Evolutionary conservation across 2,888 invertebrate genomes (phyloP), one percentile per base, ranked within the genome.

Genomic region (Siphonodentalium dalli): DNA sequence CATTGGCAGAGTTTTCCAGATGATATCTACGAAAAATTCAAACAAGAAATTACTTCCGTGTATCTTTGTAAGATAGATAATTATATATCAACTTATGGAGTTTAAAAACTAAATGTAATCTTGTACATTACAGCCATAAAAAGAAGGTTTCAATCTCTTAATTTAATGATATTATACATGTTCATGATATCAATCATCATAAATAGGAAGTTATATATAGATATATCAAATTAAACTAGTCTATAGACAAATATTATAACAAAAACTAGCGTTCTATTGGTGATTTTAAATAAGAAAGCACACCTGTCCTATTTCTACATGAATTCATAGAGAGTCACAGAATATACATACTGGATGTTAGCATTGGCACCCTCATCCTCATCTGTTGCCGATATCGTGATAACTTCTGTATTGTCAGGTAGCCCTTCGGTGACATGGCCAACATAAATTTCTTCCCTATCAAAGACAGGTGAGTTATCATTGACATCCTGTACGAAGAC

Each of bases 401-500:
- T 46, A 3, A 74, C 69, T 5, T 54, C 52, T 2, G 70, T 67
- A 21, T 66, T 54, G 1, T 46, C 26, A 7, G 47, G 31, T 15
- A 54, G 46, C 35, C 72, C 70, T 47, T 75, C 75, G 15, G 50
- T 38, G 13, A 75, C 61, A 43, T 69, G 68, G 15, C 72, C 72
- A 1, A 66, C 40, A 43, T 72, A 74, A 5, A 59, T 58, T 15
- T 66, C 63, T 35, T 63, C 61, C 69, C 69, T 71, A 68, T 89
- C 89, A 80, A 96, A 96, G 70, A 89, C 88, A 0, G 96, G 96
- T 66, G 89, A 88, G 80, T 95, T 93, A 79, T 96, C 96, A 81
- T 96, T 96, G 52, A 93, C 90, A 81, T 97, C 97, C 83, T 93
- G 90, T 9, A 97, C 94, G 47, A 91, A 86, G 54, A 97, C 89